Evolutionary conservation across 1,140 invertebrate genomes (phyloP), one percentile per base, ranked within the genome.

Genomic region (Drosophila carrolli): DNA sequence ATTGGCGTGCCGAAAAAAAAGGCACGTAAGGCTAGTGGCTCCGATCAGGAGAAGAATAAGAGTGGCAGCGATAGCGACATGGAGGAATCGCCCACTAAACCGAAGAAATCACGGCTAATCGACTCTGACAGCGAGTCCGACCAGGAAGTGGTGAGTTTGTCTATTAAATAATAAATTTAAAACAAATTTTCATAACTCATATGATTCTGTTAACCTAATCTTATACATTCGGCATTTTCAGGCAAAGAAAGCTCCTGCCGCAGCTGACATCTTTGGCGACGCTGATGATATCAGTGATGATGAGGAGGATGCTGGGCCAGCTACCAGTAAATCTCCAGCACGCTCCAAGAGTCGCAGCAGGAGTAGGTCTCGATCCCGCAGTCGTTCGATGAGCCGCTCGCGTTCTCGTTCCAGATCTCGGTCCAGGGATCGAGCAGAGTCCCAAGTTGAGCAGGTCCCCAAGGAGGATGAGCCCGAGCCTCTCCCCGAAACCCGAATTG

Each of bases 251-350:
- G 75, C 85, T 0, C 84, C 91, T 0, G 90, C 88, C 13, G 96
- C 96, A 7, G 95, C 96, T 68, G 97, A 97, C 43, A 93, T 99
- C 23, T 99, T 99, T 93, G 98, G 98, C 43, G 97, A 98, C 93
- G 97, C 97, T 29, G 97, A 97, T 80, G 97, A 98, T 89, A 98
- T 98, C 16, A 98, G 97, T 92, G 95, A 96, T 44, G 96, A 97
- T 72, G 95, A 94, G 13, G 65, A 93, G 79, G 92, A 94, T 38
- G 90, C 89, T 37, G 93, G 90, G 29, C 91, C 78, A 53, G 92
- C 88, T 56, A 91, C 76, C 38, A 55, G 58, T 9, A 92, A 86
- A 29, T 80, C 81, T 1, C 72, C 78, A 4, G 56, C 19, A 0
- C 84, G 80, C 7, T 80, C 84, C 0, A 70, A 44, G 1, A 88